Evolutionary conservation across 2,113 vertebrate genomes (phyloP).

Genomic region (Pluvialis apricaria): DNA sequence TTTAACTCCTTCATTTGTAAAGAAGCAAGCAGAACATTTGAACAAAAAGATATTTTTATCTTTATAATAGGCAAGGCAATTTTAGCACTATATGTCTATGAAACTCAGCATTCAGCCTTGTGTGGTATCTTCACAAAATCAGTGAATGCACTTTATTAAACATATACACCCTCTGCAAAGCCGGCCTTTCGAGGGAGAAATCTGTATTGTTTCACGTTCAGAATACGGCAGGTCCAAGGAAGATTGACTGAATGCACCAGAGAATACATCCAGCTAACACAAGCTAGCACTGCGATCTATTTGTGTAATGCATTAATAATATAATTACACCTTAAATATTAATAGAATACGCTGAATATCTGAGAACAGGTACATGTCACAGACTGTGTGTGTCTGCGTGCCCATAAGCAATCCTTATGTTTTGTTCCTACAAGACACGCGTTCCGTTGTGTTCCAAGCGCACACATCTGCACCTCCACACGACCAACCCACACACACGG

Average conservation of each 20-base stretch:
- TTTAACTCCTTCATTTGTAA: constrained; percentile 82
- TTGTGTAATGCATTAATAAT: constrained; percentile 7
- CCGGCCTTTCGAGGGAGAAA: constrained; percentile 10
- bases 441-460: fast-evolving
- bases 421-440: neutral
- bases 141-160: constrained; percentile 60
- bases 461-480: neutral
- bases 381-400: neutral
- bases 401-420: neutral
- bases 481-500: neutral
- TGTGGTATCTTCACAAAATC: constrained; percentile 70
- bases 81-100: constrained; percentile 63
- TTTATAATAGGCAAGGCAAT: constrained; percentile 76
- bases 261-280: neutral
- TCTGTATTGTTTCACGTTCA: neutral
- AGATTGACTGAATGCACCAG: neutral
- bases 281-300: neutral
- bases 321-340: constrained; percentile 5
- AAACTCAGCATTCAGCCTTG: constrained; percentile 69
- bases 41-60: constrained; percentile 79
- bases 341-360: neutral
- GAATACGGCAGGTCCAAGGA: neutral
- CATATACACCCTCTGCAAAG: constrained; percentile 17
- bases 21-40: constrained; percentile 76
- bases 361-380: neutral